phyloP scores from a whole-genome alignment of 2,797 vertebrate species.

The Pagetopsis macropterus region DNA sequence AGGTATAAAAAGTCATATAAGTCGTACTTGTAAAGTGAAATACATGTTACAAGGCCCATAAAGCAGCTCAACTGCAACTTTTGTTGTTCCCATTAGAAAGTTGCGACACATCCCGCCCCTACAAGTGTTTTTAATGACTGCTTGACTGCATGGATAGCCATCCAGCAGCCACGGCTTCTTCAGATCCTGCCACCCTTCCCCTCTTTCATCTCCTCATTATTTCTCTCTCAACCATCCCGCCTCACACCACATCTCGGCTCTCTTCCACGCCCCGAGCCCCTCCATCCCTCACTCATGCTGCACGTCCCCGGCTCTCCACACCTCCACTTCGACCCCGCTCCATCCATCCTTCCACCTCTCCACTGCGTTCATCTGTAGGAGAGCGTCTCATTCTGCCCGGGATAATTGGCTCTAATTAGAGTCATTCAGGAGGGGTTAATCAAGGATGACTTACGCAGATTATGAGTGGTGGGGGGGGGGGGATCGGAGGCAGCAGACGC shows the following conservation, averaged over 20 bases:
- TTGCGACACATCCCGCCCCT: slow-evolving; percentile 32
- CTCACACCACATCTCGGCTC: slow-evolving; percentile 35
- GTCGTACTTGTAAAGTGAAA: slow-evolving; percentile 16
- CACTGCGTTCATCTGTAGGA: slow-evolving; percentile 68
- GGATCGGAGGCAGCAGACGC: slow-evolving; percentile 53
- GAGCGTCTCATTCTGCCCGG: slow-evolving; percentile 68
- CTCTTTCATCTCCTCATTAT: slow-evolving; percentile 68
- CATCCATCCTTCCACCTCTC: slow-evolving; percentile 55
- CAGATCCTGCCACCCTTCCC: slow-evolving; percentile 45
- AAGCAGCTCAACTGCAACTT: not conserved
- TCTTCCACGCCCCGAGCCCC: slow-evolving; percentile 54
- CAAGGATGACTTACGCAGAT: slow-evolving; percentile 80
- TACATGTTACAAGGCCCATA: slow-evolving; percentile 2
- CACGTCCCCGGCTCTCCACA: slow-evolving; percentile 54
- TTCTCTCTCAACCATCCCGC: slow-evolving; percentile 51
- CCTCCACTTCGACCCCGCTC: slow-evolving; percentile 56
- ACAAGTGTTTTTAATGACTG: slow-evolving; percentile 46
- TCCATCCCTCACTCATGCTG: slow-evolving; percentile 58
- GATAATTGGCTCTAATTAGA: slow-evolving; percentile 95
- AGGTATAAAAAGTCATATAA: too few relatives aligned
- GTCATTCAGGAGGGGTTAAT: slow-evolving; percentile 91
- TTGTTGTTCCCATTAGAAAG: not conserved
- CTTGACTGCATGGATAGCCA: slow-evolving; percentile 39
- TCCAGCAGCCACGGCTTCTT: slow-evolving; percentile 42
- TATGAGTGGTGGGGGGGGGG: slow-evolving; percentile 61